Conservation (phyloP, 2,797 vertebrate genomes). For the Perodicticus potto region DNA sequence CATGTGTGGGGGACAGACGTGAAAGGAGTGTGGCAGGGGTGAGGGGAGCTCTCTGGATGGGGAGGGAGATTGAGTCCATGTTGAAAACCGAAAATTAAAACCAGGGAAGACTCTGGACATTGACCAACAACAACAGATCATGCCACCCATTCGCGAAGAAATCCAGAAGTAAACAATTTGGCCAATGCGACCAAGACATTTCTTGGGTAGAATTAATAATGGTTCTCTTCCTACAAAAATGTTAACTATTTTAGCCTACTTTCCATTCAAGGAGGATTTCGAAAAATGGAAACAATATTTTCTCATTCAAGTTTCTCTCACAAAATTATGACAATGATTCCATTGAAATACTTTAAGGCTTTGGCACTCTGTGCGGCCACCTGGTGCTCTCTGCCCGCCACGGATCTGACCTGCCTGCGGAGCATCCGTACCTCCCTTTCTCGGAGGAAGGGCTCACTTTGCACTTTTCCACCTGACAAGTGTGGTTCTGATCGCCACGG, state of each 20-base stretch:
- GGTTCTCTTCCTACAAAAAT: constrained; percentile 43
- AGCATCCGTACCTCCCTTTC: neutral
- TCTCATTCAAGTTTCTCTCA: constrained; percentile 27
- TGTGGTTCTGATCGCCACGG: too few relatives aligned
- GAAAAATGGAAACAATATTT: neutral
- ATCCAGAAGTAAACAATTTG: neutral
- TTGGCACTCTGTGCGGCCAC: neutral
- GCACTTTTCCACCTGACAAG: neutral
- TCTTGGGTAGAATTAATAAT: neutral
- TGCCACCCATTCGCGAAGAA: neutral
- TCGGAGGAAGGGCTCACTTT: neutral
- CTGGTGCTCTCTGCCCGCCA: too few relatives aligned
- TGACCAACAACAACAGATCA: neutral
- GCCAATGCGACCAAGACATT: neutral
- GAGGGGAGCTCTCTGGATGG: neutral
- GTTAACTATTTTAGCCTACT: constrained; percentile 2
- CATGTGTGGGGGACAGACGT: neutral
- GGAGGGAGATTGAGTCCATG: neutral
- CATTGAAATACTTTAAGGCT: neutral
- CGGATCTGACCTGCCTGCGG: neutral
- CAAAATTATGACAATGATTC: neutral
- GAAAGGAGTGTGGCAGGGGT: neutral
- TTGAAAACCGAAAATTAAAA: neutral
- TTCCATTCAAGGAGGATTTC: neutral
- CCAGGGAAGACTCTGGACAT: neutral